Base-by-base conservation (phyloP, 2,888 invertebrate genomes). In the Cosmorhoe ocellata region DNA sequence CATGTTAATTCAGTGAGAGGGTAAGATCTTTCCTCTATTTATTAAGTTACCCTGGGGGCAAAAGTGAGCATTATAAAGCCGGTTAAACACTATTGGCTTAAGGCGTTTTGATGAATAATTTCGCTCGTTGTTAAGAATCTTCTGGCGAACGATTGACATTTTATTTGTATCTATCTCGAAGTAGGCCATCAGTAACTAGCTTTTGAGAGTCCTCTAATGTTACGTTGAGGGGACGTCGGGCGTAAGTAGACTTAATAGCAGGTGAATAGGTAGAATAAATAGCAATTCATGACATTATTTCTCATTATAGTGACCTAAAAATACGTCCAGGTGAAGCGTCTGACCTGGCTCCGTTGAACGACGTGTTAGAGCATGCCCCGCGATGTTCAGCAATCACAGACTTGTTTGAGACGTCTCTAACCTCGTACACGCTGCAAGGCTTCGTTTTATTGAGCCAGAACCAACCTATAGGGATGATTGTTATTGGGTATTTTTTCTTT, bases 1-100 rank as follows among this genome's bases (percentile, higher is more conserved):
- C 90, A 90, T 44, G 66, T 86, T 1, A 90, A 90, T 62, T 84
- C 87, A 14, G 73, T 90, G 4, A 74, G 81, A 66, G 87, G 90
- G 90, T 90, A 65, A 80, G 74, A 9, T 43, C 41, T 22, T 33
- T 6, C 2, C 12, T 12, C 10, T 31, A 11, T 3, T 5, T 30
- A 30, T 3, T 24, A 1, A 24, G 6, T 24, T 24, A 24, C 5
- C 4, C 4, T 18, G 18, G 2, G 24, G 7, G 24, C 7, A 6
- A 24, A 24, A 24, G 24, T 24, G 7, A 1, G 24, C 24, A 24
- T 4, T 18, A 18, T 18, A 18, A 18, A 3, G 7, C 7, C 5
- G 1, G 1, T 3, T 7, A 24, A 24, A 7, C 1, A 7, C 24
- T 7, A 24, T 3, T 18, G 2, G 3, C 18, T 3, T 18, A 18